These are phyloP conservation scores for Silvanus unidentatus DNA, from an alignment of 2,888 invertebrate species.

Conservation along the genomic window DNA sequence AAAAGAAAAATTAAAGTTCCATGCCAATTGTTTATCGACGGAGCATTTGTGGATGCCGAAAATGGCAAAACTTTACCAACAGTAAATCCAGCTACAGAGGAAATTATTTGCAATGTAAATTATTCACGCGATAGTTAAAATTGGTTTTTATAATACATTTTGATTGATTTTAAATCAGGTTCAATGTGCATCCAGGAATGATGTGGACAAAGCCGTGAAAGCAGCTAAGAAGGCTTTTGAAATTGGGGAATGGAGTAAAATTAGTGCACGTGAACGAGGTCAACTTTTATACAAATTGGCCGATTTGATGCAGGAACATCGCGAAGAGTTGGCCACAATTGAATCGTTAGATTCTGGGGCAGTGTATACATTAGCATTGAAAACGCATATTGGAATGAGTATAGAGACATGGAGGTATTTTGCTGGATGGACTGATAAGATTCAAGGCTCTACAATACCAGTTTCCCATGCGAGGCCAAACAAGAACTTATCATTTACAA, in stretches of 20 bases:
- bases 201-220: slow-evolving; percentile 82
- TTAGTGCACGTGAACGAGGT: slow-evolving; percentile 88
- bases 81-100: slow-evolving; percentile 83
- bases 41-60: slow-evolving; percentile 78
- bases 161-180: slow-evolving; percentile 40
- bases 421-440: slow-evolving; percentile 96
- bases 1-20: slow-evolving; percentile 82
- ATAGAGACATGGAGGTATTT: slow-evolving; percentile 96
- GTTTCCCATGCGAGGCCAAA: slow-evolving; percentile 89
- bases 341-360: slow-evolving; percentile 93
- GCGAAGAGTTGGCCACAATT: slow-evolving; percentile 91
- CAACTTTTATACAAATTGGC: slow-evolving; percentile 81
- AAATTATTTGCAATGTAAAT: slow-evolving; percentile 63
- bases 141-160: too few relatives aligned
- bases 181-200: slow-evolving; percentile 63
- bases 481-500: slow-evolving; percentile 80
- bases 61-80: slow-evolving; percentile 57
- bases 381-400: slow-evolving; percentile 97
- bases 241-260: slow-evolving; percentile 87
- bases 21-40: slow-evolving; percentile 86
- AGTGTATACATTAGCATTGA: slow-evolving; percentile 91
- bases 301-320: slow-evolving; percentile 90
- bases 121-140: not conserved
- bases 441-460: slow-evolving; percentile 86
- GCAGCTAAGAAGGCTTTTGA: slow-evolving; percentile 86